Conservation (phyloP, 2,888 invertebrate species). For the Helobdella robusta region DNA sequence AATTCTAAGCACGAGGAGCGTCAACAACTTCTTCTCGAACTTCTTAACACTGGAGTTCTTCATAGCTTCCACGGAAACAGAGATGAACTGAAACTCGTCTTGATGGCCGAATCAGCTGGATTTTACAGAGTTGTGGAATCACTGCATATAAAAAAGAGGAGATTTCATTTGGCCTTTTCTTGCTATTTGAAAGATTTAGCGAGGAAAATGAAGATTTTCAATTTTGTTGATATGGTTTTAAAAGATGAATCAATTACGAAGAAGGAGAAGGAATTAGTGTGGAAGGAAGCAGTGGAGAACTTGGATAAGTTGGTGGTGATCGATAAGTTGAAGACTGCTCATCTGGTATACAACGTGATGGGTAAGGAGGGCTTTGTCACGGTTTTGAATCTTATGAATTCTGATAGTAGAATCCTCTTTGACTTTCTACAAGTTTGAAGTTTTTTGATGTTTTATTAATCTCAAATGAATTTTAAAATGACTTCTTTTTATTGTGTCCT, state of each 20-base stretch:
- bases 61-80: conserved; percentile 50
- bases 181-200: conserved; percentile 62
- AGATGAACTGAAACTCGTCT: conserved; percentile 52
- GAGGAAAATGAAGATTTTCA: conserved; percentile 48
- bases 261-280: conserved; percentile 43
- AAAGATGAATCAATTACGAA: conserved; percentile 35
- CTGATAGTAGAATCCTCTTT: not conserved
- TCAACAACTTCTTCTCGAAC: conserved; percentile 64
- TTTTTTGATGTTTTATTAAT: not conserved
- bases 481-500: too few species aligned
- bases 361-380: not conserved
- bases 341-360: conserved; percentile 53
- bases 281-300: conserved; percentile 39
- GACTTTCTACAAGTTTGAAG: conserved; percentile 12
- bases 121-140: conserved; percentile 57
- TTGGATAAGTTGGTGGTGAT: conserved; percentile 55
- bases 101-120: conserved; percentile 58
- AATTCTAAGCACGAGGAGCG: conserved; percentile 56
- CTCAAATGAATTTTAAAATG: too few species aligned
- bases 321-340: conserved; percentile 58
- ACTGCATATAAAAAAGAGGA: conserved; percentile 58
- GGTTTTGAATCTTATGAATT: conserved; percentile 1
- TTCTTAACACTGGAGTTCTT: conserved; percentile 58
- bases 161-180: conserved; percentile 59
- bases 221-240: conserved; percentile 42